These are phyloP conservation scores for Gavialis gangeticus DNA, from an alignment of 2,113 vertebrate genomes.

Conservation along the genomic window DNA sequence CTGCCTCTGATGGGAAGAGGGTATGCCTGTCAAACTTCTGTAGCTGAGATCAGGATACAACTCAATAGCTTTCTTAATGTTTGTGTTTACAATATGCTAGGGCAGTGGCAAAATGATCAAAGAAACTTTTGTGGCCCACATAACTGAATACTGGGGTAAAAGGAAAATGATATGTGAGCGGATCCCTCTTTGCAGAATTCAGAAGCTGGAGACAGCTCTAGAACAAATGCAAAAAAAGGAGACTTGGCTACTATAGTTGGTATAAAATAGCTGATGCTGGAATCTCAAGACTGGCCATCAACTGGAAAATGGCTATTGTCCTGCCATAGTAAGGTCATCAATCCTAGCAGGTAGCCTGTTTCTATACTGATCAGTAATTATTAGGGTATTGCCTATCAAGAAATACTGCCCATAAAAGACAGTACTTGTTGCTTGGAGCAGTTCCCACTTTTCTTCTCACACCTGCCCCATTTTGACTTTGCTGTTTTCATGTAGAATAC, in stretches of 20 bases:
- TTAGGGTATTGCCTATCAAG: not conserved
- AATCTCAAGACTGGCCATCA: not conserved
- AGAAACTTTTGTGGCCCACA: not conserved
- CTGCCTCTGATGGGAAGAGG: not conserved
- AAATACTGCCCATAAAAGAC: accelerated
- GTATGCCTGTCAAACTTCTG: no score
- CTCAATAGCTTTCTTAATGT: not conserved
- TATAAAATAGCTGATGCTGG: not conserved
- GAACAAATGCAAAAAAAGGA: not conserved
- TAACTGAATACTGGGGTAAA: accelerated
- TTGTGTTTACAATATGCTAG: not conserved
- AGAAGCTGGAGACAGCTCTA: not conserved
- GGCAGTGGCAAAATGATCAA: not conserved
- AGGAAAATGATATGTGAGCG: not conserved
- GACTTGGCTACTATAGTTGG: not conserved
- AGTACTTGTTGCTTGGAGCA: accelerated
- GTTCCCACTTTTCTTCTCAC: not conserved
- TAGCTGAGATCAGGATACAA: not conserved
- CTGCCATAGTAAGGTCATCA: not conserved
- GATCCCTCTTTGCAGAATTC: not conserved
- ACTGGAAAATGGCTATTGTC: not conserved
- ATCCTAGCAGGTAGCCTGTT: not conserved
- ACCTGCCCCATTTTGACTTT: not conserved
- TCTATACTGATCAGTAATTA: not conserved
- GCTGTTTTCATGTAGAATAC: not conserved